Evolutionary conservation across 2,888 invertebrate genomes (phyloP).

Genomic region (Parnassius apollo): DNA sequence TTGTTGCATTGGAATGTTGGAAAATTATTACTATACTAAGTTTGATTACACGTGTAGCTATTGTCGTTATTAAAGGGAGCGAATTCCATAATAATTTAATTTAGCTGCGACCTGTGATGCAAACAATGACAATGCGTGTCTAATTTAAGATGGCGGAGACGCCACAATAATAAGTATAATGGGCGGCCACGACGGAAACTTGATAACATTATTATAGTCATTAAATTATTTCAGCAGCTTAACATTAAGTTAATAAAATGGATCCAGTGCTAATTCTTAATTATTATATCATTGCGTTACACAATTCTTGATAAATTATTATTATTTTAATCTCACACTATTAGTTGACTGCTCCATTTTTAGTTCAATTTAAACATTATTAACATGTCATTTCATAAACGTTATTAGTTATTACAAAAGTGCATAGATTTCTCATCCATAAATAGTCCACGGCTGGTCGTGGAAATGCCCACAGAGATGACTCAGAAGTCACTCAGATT

Average conservation of each 20-base stretch:
- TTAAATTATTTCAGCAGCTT: conserved; percentile 30
- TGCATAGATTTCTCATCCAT: no score
- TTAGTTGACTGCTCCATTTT: not conserved
- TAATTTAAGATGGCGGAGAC: conserved; percentile 51
- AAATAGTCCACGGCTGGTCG: no score
- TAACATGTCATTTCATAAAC: no score
- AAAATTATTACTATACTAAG: conserved; percentile 28
- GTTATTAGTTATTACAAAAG: no score
- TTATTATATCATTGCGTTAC: not conserved
- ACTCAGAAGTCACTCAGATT: no score
- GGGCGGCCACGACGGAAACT: conserved; percentile 39
- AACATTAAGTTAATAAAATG: not conserved
- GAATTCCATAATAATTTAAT: conserved; percentile 36
- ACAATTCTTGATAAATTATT: not conserved
- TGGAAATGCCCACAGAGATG: no score
- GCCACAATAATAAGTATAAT: conserved; percentile 50
- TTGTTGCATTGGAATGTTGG: conserved; percentile 45
- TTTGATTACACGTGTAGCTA: conserved; percentile 8
- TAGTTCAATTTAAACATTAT: no score
- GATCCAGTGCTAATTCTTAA: not conserved
- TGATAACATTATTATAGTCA: conserved; percentile 53
- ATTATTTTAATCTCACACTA: not conserved
- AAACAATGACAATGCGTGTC: conserved; percentile 49
- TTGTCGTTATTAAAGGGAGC: not conserved
- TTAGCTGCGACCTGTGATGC: conserved; percentile 37